Percentiles rank a stretch among this genome's conserved stretches.
phyloP scores from a whole-genome alignment of 2,797 vertebrate species.

The Scarus forsteni region DNA sequence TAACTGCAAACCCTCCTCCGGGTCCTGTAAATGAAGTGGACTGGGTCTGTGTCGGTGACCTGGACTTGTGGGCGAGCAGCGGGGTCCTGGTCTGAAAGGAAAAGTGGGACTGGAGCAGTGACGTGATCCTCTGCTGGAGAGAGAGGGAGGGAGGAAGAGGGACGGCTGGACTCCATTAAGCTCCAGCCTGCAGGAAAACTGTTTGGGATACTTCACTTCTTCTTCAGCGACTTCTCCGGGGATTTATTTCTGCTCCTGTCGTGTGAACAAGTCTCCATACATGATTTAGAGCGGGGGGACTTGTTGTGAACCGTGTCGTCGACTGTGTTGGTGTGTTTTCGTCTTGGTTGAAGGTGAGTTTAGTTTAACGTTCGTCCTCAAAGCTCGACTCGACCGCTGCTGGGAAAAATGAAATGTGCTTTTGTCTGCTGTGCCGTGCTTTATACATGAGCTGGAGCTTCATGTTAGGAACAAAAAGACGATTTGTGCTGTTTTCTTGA shows the following conservation, averaged over 20 bases:
- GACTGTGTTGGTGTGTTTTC: constrained; percentile 63
- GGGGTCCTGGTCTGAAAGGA: constrained; percentile 74
- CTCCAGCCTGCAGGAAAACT: constrained; percentile 77
- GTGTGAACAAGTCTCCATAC: constrained; percentile 40
- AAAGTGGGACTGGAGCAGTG: constrained; percentile 82
- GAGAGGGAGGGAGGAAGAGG: constrained; percentile 69
- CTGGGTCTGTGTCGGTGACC: neutral
- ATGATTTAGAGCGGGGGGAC: constrained; percentile 68
- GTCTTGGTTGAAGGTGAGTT: constrained; percentile 86
- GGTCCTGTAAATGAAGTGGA: too few relatives aligned
- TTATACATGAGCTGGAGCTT: neutral
- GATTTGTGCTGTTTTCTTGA: fast-evolving
- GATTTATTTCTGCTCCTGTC: constrained; percentile 61
- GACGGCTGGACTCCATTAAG: constrained; percentile 88
- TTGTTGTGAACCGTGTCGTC: constrained; percentile 54
- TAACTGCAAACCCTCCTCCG: too few relatives aligned
- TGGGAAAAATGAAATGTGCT: constrained; percentile 39
- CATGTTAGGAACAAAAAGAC: fast-evolving
- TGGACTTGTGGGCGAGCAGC: constrained; percentile 51
- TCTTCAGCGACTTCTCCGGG: constrained; percentile 67
- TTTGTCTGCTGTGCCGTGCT: neutral
- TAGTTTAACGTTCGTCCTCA: constrained; percentile 61
- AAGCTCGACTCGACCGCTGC: constrained; percentile 40
- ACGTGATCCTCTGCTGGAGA: constrained; percentile 73
- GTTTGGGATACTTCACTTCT: constrained; percentile 83